Evolutionary conservation across 1,140 invertebrate species (phyloP).

Genomic region (Neodiprion lecontei): DNA sequence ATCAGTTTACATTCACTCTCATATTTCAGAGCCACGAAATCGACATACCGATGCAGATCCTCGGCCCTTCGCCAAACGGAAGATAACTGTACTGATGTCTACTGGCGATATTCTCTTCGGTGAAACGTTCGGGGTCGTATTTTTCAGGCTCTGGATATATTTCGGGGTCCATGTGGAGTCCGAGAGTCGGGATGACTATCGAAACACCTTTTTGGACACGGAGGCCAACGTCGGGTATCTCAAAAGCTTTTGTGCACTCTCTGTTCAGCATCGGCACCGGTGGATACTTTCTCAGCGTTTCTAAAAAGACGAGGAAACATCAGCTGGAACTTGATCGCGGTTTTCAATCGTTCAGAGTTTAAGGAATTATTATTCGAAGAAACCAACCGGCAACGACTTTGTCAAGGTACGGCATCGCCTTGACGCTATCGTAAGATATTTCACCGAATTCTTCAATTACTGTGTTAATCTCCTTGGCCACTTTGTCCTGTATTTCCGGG

Average conservation of each 20-base stretch:
- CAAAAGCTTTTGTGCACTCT: conserved; percentile 59
- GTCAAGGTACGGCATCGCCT: conserved; percentile 35
- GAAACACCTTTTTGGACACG: conserved; percentile 57
- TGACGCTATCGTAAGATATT: conserved; percentile 19
- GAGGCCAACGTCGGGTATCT: conserved; percentile 55
- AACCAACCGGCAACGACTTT: conserved; percentile 38
- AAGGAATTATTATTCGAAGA: too few species aligned
- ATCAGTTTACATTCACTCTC: conserved; percentile 14
- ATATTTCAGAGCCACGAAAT: conserved; percentile 9
- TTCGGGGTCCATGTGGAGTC: conserved; percentile 69
- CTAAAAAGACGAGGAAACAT: conserved; percentile 31
- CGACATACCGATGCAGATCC: conserved; percentile 61
- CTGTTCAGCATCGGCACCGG: conserved; percentile 61
- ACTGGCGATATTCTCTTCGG: conserved; percentile 53
- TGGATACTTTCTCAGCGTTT: conserved; percentile 67
- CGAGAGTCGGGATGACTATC: conserved; percentile 61
- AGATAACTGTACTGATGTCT: conserved; percentile 55
- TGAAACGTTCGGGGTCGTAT: conserved; percentile 75
- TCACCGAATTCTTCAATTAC: conserved; percentile 29
- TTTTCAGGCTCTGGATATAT: conserved; percentile 68
- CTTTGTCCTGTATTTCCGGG: conserved; percentile 38
- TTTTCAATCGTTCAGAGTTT: neutral
- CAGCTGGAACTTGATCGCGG: neutral
- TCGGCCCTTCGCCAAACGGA: conserved; percentile 65
- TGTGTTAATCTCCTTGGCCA: conserved; percentile 35